A percentile compares a stretch with the other conserved stretches of the same genome.
These are phyloP conservation scores for Rana temporaria DNA, from an alignment of 2,113 vertebrate species.

Conservation along the genomic window DNA sequence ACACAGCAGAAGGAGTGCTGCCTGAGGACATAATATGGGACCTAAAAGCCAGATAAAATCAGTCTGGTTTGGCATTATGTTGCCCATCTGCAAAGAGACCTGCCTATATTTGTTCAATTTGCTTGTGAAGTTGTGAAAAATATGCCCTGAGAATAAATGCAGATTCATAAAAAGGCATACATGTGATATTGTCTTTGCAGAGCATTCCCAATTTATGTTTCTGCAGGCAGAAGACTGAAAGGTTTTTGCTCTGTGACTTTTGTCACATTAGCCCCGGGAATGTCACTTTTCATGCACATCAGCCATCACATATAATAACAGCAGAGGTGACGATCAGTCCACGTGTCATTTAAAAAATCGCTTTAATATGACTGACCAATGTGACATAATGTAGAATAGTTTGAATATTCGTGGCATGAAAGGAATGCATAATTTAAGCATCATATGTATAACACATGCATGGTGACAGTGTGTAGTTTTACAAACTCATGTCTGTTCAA, in stretches of 20 bases:
- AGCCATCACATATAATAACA: slow-evolving; percentile 17
- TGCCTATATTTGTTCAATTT: slow-evolving; percentile 9
- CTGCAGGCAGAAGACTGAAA: slow-evolving; percentile 28
- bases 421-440: no score
- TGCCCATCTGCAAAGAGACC: slow-evolving; percentile 2
- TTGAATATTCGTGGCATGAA: neutral
- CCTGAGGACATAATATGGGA: slow-evolving; percentile 23
- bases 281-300: slow-evolving; percentile 23
- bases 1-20: slow-evolving; percentile 2
- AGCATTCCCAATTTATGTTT: neutral
- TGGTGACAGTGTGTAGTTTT: no score
- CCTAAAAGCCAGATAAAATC: neutral
- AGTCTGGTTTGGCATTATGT: neutral
- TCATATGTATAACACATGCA: no score
- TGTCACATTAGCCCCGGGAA: slow-evolving; percentile 11
- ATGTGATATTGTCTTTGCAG: neutral
- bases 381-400: neutral
- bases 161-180: slow-evolving; percentile 10
- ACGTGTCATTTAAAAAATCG: neutral
- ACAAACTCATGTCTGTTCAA: no score
- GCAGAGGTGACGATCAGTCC: slow-evolving; percentile 3
- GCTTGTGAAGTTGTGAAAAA: slow-evolving; percentile 10
- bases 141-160: neutral
- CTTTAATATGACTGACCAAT: slow-evolving; percentile 5
- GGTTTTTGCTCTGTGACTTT: neutral